Evolutionary conservation across 2,888 invertebrate genomes (phyloP).

Genomic region (Oeneis ivallda): DNA sequence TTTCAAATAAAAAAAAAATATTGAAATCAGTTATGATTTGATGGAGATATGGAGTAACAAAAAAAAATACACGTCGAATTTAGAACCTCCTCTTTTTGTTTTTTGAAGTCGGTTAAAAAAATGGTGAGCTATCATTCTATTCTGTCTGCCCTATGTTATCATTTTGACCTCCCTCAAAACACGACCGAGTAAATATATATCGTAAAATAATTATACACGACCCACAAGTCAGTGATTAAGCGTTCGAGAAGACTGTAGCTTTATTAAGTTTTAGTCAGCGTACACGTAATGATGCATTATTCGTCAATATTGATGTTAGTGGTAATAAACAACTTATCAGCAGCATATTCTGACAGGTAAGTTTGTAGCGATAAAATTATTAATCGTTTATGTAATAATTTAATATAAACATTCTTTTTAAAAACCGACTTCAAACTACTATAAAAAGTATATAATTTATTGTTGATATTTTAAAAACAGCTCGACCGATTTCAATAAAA

Average conservation of each 20-base stretch:
- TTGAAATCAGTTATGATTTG: no score
- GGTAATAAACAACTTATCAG: background rate
- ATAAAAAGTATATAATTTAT: no score
- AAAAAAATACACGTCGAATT: no score
- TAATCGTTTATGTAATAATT: no score
- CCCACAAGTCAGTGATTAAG: constrained; percentile 1
- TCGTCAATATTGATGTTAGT: background rate
- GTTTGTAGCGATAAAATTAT: background rate
- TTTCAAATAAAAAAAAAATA: no score
- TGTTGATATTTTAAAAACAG: no score
- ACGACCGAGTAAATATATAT: background rate
- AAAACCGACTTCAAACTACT: no score
- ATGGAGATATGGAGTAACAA: no score
- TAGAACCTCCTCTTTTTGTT: no score
- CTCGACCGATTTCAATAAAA: no score
- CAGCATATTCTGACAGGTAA: background rate
- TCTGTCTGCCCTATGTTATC: background rate
- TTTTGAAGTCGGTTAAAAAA: no score
- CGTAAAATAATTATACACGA: background rate
- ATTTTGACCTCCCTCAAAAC: constrained; percentile 6
- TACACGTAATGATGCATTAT: constrained; percentile 1
- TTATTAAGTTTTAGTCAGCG: background rate
- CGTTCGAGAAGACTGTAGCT: constrained; percentile 3
- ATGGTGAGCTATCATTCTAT: background rate
- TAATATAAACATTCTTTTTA: no score